phyloP scores from a whole-genome alignment of 2,888 invertebrate species.

The Leucozona laternaria region DNA sequence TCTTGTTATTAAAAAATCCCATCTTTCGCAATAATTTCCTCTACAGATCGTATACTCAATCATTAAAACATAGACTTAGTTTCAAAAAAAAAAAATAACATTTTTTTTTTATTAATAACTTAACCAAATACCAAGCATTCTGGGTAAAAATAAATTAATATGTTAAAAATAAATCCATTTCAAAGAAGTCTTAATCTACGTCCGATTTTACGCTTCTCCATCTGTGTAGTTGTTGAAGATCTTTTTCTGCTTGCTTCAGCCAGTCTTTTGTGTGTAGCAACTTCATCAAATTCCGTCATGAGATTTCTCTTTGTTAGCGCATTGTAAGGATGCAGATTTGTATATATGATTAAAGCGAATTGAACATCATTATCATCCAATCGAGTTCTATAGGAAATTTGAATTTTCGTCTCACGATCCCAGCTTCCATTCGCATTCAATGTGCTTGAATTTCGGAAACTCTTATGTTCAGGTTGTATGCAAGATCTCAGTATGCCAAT shows the following conservation, averaged over 20 bases:
- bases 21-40: not conserved
- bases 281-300: constrained; percentile 78
- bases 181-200: constrained; percentile 63
- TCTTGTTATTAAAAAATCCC: not conserved
- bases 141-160: constrained; percentile 42
- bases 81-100: not conserved
- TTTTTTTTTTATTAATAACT: constrained; percentile 51
- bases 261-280: constrained; percentile 49
- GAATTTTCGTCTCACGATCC: constrained; percentile 78
- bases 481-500: constrained; percentile 74
- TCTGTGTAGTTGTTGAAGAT: constrained; percentile 6
- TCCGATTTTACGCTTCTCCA: constrained; percentile 61
- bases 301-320: constrained; percentile 77
- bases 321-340: constrained; percentile 75
- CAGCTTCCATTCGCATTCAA: constrained; percentile 66
- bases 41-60: not conserved
- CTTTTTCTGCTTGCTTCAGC: constrained; percentile 11
- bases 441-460: constrained; percentile 28
- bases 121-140: constrained; percentile 43
- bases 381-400: constrained; percentile 79
- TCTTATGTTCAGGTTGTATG: constrained; percentile 54
- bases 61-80: not conserved
- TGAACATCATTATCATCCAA: constrained; percentile 78
- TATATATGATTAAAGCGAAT: constrained; percentile 80
- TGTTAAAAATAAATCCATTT: constrained; percentile 41